Conservation (phyloP, 2,888 invertebrate species). For the Phymatocera aterrima region DNA sequence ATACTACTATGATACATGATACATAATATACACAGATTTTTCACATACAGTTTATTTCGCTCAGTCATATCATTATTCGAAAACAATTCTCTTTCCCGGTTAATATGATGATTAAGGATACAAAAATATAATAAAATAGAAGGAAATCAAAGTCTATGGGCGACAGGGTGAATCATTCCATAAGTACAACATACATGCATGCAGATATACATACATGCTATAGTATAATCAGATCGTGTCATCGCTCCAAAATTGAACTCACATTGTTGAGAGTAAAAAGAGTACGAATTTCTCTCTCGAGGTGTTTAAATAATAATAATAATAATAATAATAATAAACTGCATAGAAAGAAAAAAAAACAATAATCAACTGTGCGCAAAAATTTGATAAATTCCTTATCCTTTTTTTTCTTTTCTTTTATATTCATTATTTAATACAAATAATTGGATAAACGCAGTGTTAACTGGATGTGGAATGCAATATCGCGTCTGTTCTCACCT, state of each 20-base stretch:
- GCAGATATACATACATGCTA: no score
- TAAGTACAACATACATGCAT: no score
- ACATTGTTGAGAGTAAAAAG: no score
- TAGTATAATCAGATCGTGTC: background rate
- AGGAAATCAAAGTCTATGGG: conserved; percentile 8
- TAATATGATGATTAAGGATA: background rate
- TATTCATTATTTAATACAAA: background rate
- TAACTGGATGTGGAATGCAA: conserved; percentile 73
- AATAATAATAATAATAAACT: no score
- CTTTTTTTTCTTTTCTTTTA: background rate
- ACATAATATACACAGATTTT: no score
- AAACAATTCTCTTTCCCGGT: background rate
- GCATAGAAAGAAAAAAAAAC: no score
- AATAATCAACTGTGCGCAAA: no score
- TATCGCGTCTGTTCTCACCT: conserved; percentile 68
- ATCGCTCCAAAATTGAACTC: background rate
- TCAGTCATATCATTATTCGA: no score
- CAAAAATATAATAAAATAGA: background rate
- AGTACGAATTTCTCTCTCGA: no score
- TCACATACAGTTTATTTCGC: no score
- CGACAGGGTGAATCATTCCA: conserved; percentile 31
- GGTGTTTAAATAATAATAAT: no score
- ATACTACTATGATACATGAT: no score
- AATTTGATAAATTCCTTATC: background rate
- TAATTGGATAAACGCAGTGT: conserved; percentile 48